Conservation (phyloP, 2,113 vertebrate genomes). For the Triplophysa tibetana region DNA sequence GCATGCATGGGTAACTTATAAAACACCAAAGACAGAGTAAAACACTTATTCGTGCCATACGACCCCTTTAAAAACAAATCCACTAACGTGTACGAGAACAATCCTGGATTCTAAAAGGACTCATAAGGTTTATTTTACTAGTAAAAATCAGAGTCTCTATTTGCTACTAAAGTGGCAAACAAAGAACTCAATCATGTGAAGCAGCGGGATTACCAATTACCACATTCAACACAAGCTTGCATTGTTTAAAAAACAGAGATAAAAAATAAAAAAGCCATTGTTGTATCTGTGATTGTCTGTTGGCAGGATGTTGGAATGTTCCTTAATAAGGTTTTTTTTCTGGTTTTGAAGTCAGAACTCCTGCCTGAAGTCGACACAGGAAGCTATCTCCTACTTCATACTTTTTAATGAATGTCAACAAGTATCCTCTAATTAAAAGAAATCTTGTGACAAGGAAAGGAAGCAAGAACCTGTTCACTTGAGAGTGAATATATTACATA, state of each 20-base stretch:
- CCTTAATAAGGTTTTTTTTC: slow-evolving; percentile 39
- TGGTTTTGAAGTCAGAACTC: slow-evolving; percentile 59
- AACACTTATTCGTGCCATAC: too few species aligned
- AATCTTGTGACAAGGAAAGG: slow-evolving; percentile 14
- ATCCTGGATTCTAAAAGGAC: neutral
- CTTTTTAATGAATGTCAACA: slow-evolving; percentile 33
- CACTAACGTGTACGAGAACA: too few species aligned
- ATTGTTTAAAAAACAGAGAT: slow-evolving; percentile 49
- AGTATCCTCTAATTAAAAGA: slow-evolving; percentile 39
- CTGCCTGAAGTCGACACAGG: slow-evolving; percentile 48
- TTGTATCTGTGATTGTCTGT: slow-evolving; percentile 53
- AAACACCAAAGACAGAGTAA: too few species aligned
- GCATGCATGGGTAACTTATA: too few species aligned
- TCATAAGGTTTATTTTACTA: neutral
- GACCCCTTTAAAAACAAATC: too few species aligned
- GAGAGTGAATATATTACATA: neutral
- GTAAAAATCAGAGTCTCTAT: neutral
- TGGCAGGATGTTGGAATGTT: slow-evolving; percentile 35
- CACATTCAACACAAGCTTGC: slow-evolving; percentile 54
- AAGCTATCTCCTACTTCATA: slow-evolving; percentile 16
- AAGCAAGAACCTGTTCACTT: neutral
- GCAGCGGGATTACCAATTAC: slow-evolving; percentile 40
- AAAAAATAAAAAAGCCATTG: slow-evolving; percentile 42
- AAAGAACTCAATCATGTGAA: neutral
- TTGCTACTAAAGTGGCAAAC: too few species aligned